A percentile compares a stretch with the other conserved stretches of the same genome.
phyloP scores from a whole-genome alignment of 2,113 vertebrate genomes.

The Ursus arctos region DNA sequence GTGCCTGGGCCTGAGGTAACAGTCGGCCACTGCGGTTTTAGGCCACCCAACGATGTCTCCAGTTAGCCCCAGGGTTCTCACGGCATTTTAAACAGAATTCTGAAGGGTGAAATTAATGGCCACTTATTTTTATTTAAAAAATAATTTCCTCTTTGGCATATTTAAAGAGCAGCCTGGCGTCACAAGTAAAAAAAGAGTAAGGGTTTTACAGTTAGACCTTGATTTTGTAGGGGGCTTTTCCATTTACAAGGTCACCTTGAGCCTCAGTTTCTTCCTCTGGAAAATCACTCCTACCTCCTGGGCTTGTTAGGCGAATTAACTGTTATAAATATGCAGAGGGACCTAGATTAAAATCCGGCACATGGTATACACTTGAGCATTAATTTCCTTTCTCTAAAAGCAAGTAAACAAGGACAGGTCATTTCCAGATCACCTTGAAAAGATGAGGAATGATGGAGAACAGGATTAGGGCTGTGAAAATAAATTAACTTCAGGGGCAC shows the following conservation, averaged over 20 bases:
- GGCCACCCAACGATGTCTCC: neutral
- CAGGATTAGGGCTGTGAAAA: neutral
- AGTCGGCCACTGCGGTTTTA: neutral
- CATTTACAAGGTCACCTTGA: neutral
- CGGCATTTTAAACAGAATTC: neutral
- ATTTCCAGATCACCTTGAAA: slow-evolving; percentile 5
- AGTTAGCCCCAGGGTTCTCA: neutral
- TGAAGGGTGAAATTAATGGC: neutral
- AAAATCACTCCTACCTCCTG: neutral
- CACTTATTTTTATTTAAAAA: slow-evolving; percentile 43
- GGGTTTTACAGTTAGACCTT: neutral
- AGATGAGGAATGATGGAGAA: neutral
- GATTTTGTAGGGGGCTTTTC: neutral
- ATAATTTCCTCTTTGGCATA: neutral
- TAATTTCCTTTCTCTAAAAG: neutral
- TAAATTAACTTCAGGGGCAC: neutral
- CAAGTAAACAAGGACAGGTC: neutral
- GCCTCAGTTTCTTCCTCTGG: neutral
- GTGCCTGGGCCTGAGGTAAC: neutral
- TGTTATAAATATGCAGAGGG: neutral
- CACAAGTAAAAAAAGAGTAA: neutral
- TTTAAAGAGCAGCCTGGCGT: neutral
- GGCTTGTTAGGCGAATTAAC: neutral
- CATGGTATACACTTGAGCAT: neutral
- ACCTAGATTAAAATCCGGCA: neutral